Conservation (phyloP, 2,113 vertebrate species). For the Planiliza haematocheilus region DNA sequence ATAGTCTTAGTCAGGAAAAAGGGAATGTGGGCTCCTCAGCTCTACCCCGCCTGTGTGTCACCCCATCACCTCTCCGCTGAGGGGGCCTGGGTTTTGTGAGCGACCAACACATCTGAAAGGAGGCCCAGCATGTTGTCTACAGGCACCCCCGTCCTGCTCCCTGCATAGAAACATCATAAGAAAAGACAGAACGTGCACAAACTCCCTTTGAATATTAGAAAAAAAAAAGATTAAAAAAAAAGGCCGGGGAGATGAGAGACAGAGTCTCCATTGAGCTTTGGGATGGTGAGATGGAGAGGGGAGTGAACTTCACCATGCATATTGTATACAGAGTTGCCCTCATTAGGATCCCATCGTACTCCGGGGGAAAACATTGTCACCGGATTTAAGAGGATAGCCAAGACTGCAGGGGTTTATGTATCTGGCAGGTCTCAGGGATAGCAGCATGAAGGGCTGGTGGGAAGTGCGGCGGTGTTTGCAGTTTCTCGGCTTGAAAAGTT, state of each 20-base stretch:
- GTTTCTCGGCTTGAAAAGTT: slow-evolving; percentile 16
- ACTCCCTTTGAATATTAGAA: slow-evolving; percentile 81
- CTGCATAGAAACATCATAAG: slow-evolving; percentile 74
- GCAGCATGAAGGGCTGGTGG: slow-evolving; percentile 53
- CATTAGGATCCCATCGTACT: slow-evolving; percentile 73
- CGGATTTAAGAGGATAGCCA: slow-evolving; percentile 62
- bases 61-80: slow-evolving; percentile 72
- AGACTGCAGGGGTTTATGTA: slow-evolving; percentile 61
- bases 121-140: slow-evolving; percentile 75
- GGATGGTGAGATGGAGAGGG: slow-evolving; percentile 53
- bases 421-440: slow-evolving; percentile 45
- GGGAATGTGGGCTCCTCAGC: slow-evolving; percentile 66
- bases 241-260: slow-evolving; percentile 62
- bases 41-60: slow-evolving; percentile 54
- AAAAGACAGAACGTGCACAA: slow-evolving; percentile 72
- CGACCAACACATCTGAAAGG: slow-evolving; percentile 74
- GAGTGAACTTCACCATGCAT: slow-evolving; percentile 55
- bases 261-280: slow-evolving; percentile 56
- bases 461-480: slow-evolving; percentile 40
- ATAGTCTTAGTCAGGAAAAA: slow-evolving; percentile 75
- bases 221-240: slow-evolving; percentile 54
- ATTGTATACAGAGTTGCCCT: slow-evolving; percentile 64
- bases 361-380: slow-evolving; percentile 56
- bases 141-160: slow-evolving; percentile 54
- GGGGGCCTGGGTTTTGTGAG: slow-evolving; percentile 74